Evolutionary conservation across 2,888 invertebrate genomes (phyloP).

Genomic region (Chloroclysta siterata): DNA sequence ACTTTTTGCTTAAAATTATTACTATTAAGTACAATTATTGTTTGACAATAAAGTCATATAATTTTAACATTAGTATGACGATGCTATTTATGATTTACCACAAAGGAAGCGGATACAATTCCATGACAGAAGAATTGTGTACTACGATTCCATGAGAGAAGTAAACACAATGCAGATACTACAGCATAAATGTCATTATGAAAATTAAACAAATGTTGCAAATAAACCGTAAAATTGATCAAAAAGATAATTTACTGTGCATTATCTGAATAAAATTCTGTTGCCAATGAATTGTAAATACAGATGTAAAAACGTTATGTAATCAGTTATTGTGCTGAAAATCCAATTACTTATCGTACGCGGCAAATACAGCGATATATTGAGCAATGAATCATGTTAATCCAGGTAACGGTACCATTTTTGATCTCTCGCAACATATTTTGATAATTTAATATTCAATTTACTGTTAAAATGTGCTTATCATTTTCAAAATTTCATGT

Average conservation of each 20-base stretch:
- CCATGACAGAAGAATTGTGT: too few relatives aligned
- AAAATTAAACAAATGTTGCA: not conserved
- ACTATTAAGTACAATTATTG: too few relatives aligned
- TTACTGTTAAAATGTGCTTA: not conserved
- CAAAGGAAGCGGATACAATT: not conserved
- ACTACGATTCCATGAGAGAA: not conserved
- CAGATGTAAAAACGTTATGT: conserved; percentile 21
- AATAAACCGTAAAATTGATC: conserved; percentile 6
- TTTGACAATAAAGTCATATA: too few relatives aligned
- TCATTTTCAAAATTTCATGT: not conserved
- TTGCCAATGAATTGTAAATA: conserved; percentile 18
- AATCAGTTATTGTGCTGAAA: conserved; percentile 28
- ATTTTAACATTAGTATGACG: too few relatives aligned
- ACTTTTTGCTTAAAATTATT: too few relatives aligned
- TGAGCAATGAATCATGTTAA: conserved; percentile 17
- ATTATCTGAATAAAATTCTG: conserved; percentile 12
- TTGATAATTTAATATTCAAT: conserved; percentile 16
- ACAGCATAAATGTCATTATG: not conserved
- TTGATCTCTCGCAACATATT: conserved; percentile 20
- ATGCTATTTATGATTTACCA: too few relatives aligned
- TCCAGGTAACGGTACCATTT: conserved; percentile 21
- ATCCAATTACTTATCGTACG: conserved; percentile 32
- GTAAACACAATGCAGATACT: not conserved
- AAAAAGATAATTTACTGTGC: conserved; percentile 4
- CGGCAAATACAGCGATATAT: conserved; percentile 13